Percentiles rank a stretch among this genome's conserved stretches.
phyloP scores from a whole-genome alignment of 2,888 invertebrate species.

The Cataglyphis cursor region DNA sequence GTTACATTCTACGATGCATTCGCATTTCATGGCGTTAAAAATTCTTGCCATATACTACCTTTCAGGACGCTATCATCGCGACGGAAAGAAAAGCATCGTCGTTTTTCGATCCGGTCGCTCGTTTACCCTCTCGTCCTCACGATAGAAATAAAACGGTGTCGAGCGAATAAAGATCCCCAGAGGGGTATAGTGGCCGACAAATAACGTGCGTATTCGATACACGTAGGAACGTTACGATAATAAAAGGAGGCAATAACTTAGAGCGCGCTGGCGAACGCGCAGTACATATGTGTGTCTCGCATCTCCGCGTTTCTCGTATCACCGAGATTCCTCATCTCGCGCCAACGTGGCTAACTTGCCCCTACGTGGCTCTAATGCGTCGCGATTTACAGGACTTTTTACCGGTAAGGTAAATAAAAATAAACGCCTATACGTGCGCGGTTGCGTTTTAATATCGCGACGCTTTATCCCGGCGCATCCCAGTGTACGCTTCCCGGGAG shows the following conservation, averaged over 20 bases:
- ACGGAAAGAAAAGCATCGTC: constrained; percentile 1
- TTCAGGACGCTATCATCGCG: constrained; percentile 1
- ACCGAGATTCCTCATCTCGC: constrained; percentile 19
- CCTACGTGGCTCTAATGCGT: constrained; percentile 47
- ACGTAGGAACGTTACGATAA: constrained; percentile 76
- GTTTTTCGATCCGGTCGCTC: constrained; percentile 12
- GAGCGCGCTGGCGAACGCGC: constrained; percentile 12
- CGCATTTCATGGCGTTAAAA: constrained; percentile 20
- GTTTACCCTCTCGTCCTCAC: constrained; percentile 4
- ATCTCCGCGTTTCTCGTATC: constrained; percentile 1
- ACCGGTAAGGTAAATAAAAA: constrained; percentile 57
- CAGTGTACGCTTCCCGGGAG: constrained; percentile 36
- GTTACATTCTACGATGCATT: constrained; percentile 7
- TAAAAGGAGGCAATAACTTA: constrained; percentile 76
- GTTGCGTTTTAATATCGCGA: constrained; percentile 60
- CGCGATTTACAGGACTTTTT: constrained; percentile 34
- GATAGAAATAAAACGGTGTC: constrained; percentile 31
- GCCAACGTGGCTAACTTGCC: constrained; percentile 9
- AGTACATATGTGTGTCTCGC: constrained; percentile 37
- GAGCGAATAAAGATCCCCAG: constrained; percentile 61
- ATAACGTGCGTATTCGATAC: constrained; percentile 77
- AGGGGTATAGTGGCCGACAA: constrained; percentile 48
- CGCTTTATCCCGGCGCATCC: constrained; percentile 46
- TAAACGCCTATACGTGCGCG: constrained; percentile 20
- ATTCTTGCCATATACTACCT: constrained; percentile 27